Evolutionary conservation across 2,888 invertebrate genomes (phyloP).

Genomic region (Cheilosia grossa): DNA sequence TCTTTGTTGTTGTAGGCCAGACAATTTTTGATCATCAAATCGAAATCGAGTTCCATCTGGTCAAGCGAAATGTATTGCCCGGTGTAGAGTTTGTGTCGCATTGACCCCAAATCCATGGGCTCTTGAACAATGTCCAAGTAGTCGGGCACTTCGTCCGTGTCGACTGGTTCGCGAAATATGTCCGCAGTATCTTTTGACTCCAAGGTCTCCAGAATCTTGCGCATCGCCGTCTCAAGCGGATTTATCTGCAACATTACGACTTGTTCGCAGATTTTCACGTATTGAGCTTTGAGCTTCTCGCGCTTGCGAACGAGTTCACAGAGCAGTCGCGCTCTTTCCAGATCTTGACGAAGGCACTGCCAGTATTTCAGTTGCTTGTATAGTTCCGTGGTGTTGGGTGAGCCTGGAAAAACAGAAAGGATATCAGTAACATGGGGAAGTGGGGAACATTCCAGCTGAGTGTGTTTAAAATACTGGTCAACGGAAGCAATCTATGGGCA

Average conservation of each 20-base stretch:
- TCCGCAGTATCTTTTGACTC: constrained; percentile 92
- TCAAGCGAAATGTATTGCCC: constrained; percentile 89
- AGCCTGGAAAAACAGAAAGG: constrained; percentile 76
- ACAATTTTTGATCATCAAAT: constrained; percentile 98
- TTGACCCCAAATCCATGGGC: constrained; percentile 95
- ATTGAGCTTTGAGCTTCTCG: constrained; percentile 96
- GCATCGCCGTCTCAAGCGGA: constrained; percentile 91
- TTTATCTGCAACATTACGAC: constrained; percentile 91
- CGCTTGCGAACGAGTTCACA: constrained; percentile 98
- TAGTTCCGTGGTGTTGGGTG: constrained; percentile 89
- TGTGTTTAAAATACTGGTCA: no score
- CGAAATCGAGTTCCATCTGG: constrained; percentile 94
- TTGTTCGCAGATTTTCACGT: constrained; percentile 91
- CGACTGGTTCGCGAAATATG: constrained; percentile 97
- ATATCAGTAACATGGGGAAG: neutral
- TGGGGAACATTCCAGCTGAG: neutral
- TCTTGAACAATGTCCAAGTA: constrained; percentile 92
- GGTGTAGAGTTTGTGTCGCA: constrained; percentile 90
- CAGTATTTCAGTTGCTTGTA: constrained; percentile 95
- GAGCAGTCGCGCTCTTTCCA: constrained; percentile 94
- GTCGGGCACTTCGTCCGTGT: constrained; percentile 94
- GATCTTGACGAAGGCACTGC: constrained; percentile 96
- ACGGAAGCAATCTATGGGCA: no score
- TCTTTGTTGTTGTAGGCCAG: constrained; percentile 97
- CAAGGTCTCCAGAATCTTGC: constrained; percentile 90